phyloP scores from a whole-genome alignment of 2,113 vertebrate species.

The Anguilla rostrata region DNA sequence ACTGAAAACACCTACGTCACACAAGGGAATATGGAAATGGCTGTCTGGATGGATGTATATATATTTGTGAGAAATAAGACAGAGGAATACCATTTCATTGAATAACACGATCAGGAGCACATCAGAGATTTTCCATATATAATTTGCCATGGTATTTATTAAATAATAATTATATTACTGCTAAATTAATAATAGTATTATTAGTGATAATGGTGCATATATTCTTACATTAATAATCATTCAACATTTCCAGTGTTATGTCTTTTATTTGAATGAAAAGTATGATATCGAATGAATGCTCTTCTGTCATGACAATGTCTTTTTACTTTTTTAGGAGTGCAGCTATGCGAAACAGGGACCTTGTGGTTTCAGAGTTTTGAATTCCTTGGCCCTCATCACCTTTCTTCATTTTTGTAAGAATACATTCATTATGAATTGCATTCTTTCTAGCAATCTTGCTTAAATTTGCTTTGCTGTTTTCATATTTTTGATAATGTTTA shows the following conservation, averaged over 20 bases:
- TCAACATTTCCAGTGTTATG: no score
- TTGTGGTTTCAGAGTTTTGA: conserved; percentile 15
- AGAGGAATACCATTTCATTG: neutral
- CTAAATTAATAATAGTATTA: neutral
- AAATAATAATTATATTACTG: neutral
- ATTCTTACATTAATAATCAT: no score
- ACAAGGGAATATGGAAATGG: conserved; percentile 40
- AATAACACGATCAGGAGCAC: neutral
- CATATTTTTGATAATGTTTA: neutral
- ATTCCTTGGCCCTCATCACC: conserved; percentile 29
- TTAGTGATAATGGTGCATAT: neutral
- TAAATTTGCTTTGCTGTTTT: neutral
- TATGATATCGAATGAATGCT: neutral
- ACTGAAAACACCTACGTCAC: neutral
- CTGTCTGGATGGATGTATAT: conserved; percentile 2
- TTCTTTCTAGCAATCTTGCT: neutral
- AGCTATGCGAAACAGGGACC: conserved; percentile 31
- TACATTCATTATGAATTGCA: neutral
- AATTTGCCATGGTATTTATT: neutral
- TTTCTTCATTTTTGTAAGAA: conserved; percentile 38
- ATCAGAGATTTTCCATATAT: neutral
- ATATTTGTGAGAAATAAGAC: conserved; percentile 33
- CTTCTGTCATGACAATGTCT: neutral
- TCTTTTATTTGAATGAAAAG: neutral
- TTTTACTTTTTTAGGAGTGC: conserved; percentile 17